Evolutionary conservation across 2,888 invertebrate species (phyloP).

Genomic region (Rhorus exstirpatorius): DNA sequence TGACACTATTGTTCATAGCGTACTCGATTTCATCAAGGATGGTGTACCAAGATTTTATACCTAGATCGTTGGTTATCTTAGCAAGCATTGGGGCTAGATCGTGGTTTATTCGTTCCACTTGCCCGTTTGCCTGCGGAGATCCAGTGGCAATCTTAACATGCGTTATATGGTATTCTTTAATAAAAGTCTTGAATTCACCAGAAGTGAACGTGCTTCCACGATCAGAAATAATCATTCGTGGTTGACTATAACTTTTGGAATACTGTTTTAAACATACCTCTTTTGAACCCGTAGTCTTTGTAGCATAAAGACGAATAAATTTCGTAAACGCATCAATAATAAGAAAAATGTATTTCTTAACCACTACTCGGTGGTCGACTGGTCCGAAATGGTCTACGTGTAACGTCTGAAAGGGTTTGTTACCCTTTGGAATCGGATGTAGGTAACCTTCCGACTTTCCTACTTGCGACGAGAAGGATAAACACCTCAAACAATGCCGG

Average conservation of each 20-base stretch:
- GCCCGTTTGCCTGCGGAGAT: conserved; percentile 77
- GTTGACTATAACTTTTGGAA: conserved; percentile 24
- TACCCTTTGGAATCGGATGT: background rate
- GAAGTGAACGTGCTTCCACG: conserved; percentile 37
- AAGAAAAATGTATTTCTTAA: conserved; percentile 47
- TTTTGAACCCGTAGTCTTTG: conserved; percentile 20
- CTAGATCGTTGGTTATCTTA: too few relatives aligned
- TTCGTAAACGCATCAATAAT: conserved; percentile 57
- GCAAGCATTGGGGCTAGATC: background rate
- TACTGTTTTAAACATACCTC: too few relatives aligned
- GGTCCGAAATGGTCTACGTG: conserved; percentile 65
- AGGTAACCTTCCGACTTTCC: background rate
- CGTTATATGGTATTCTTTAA: too few relatives aligned
- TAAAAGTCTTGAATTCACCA: too few relatives aligned
- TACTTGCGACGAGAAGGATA: too few relatives aligned
- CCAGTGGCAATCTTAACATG: conserved; percentile 74
- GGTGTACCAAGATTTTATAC: too few relatives aligned
- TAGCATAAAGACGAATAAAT: conserved; percentile 50
- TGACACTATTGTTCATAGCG: too few relatives aligned
- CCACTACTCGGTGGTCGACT: conserved; percentile 21
- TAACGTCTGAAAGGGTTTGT: background rate
- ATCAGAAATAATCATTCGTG: conserved; percentile 17
- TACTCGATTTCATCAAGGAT: too few relatives aligned
- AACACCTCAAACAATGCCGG: too few relatives aligned
- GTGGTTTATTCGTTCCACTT: conserved; percentile 72